Evolutionary conservation across 1,140 invertebrate species (phyloP).

Genomic region (Choristoneura fumiferana): DNA sequence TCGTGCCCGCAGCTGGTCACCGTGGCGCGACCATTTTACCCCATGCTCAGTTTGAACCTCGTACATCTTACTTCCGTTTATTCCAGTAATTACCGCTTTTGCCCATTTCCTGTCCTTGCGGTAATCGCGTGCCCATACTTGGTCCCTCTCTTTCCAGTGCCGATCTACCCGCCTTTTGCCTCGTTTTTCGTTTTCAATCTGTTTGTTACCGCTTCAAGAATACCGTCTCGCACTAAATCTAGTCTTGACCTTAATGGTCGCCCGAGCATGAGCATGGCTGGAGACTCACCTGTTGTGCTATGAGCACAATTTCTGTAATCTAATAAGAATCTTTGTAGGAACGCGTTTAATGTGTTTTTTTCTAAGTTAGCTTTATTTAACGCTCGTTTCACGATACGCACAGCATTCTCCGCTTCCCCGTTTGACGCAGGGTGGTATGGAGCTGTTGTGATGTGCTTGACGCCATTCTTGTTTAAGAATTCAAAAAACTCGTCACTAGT

Average conservation of each 20-base stretch:
- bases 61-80: too few relatives aligned
- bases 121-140: not conserved
- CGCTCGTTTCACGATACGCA: not conserved
- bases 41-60: too few relatives aligned
- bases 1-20: too few relatives aligned
- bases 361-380: too few relatives aligned
- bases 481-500: constrained; percentile 36
- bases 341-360: not conserved
- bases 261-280: not conserved
- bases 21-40: too few relatives aligned
- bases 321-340: not conserved
- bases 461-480: constrained; percentile 39
- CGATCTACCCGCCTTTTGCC: too few relatives aligned
- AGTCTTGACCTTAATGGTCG: not conserved
- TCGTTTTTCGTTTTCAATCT: not conserved
- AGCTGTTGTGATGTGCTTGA: constrained; percentile 30
- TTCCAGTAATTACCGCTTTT: too few relatives aligned
- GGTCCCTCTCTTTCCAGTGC: not conserved
- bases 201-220: too few relatives aligned
- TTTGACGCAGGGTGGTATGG: too few relatives aligned
- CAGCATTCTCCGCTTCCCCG: constrained; percentile 2
- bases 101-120: not conserved
- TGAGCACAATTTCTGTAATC: constrained; percentile 11
- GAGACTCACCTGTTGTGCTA: constrained; percentile 1
- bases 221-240: not conserved